Evolutionary conservation across 1,140 invertebrate species (phyloP).

Genomic region (Bactericera cockerelli): DNA sequence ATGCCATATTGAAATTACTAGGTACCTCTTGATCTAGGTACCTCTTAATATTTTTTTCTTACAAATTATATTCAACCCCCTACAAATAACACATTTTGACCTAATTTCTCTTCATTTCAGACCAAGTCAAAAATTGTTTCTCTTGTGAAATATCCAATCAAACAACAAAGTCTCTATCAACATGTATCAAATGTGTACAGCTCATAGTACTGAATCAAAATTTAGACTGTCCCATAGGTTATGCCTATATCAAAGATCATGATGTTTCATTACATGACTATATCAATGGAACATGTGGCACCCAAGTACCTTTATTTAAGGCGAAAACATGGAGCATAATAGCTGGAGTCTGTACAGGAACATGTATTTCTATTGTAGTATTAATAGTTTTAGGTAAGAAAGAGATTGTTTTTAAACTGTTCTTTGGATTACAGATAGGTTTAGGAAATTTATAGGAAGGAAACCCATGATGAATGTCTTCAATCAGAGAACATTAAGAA

Average conservation of each 20-base stretch:
- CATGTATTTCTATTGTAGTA: slow-evolving; percentile 1
- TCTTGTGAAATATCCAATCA: slow-evolving; percentile 5
- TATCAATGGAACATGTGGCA: slow-evolving; percentile 1
- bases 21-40: too few species aligned
- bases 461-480: too few species aligned
- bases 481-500: too few species aligned
- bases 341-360: neutral
- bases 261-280: neutral
- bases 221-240: neutral
- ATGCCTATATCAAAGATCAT: slow-evolving; percentile 2
- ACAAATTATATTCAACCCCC: neutral
- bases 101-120: too few species aligned
- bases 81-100: too few species aligned
- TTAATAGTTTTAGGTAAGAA: slow-evolving; percentile 7
- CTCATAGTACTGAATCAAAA: slow-evolving; percentile 1
- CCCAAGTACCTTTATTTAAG: neutral
- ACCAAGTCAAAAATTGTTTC: neutral
- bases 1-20: too few species aligned
- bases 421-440: too few species aligned
- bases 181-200: slow-evolving; percentile 2
- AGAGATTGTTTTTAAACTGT: neutral
- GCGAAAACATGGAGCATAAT: slow-evolving; percentile 1
- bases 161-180: neutral
- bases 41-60: neutral
- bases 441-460: too few species aligned